Conservation (phyloP, 2,888 invertebrate species). For the Eledone cirrhosa region DNA sequence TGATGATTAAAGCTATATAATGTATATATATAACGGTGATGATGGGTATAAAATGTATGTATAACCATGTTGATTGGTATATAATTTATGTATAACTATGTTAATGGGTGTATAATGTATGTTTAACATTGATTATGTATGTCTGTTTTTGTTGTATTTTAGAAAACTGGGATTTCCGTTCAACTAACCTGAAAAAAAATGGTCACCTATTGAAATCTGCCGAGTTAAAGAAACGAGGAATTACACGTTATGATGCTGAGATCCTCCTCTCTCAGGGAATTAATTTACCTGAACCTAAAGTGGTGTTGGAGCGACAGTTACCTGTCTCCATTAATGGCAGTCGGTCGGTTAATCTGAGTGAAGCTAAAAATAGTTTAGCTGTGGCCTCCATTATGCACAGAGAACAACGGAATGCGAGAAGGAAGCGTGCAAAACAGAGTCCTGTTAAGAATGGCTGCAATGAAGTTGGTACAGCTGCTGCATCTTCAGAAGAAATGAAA, state of each 20-base stretch:
- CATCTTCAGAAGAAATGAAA: neutral
- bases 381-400: conserved; percentile 39
- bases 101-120: too few relatives aligned
- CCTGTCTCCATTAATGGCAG: conserved; percentile 32
- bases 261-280: conserved; percentile 62
- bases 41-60: too few relatives aligned
- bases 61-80: too few relatives aligned
- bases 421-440: conserved; percentile 25
- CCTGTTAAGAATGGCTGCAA: neutral
- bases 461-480: neutral
- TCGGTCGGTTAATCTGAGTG: conserved; percentile 38
- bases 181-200: conserved; percentile 60
- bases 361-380: conserved; percentile 36
- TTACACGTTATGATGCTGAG: conserved; percentile 65
- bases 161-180: conserved; percentile 62
- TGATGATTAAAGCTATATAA: too few relatives aligned
- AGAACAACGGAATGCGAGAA: conserved; percentile 32
- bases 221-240: conserved; percentile 61
- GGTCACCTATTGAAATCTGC: conserved; percentile 59
- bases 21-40: too few relatives aligned
- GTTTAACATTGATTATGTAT: too few relatives aligned
- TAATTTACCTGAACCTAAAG: conserved; percentile 56
- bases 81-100: too few relatives aligned
- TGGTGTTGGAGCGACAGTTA: conserved; percentile 41
- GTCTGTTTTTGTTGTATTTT: conserved; percentile 33